Base-by-base conservation (phyloP, 1,140 invertebrate genomes). In the Drosophila lacertosa region DNA sequence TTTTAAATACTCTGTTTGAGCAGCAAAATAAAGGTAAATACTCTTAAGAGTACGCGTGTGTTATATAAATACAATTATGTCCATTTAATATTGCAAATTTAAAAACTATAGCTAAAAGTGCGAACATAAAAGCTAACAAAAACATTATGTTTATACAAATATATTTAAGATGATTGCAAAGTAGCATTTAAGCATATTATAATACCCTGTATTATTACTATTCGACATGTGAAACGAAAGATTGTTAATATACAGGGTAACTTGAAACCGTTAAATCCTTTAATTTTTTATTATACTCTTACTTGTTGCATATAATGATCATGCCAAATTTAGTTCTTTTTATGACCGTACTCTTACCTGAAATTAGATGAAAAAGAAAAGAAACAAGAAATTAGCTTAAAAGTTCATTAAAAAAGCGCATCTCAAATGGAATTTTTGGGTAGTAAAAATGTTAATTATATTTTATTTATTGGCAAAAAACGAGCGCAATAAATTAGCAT, bases 281-380 rank as follows among this genome's bases (percentile, higher is more conserved):
- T 7, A 2, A 2, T 29, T 11, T 5, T 16, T 2, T 0, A 33
- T 33, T n/a, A 4, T 35, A 5, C 5, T 44, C 50, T 64, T 54
- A 64, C 60, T 47, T 55, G 51, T 32, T 39, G 29, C 6, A 2
- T 9, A n/a, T 40, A 16, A 50, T 5, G 13, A 47, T 4, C 32
- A 48, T 20, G 51, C 5, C 33, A 9, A 16, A 9, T 32, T 48
- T 24, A 16, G 13, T 45, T 13, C 3, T 9, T 54, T 57, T 40
- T 15, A 45, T 15, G 26, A 20, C 40, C 26, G 10, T 9, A 13
- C 11, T 35, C 57, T 70, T 65, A 70, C 67, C 67, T 70, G 59
- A 35, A 70, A 69, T 40, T 22, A 63, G 5, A 44, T 29, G 7
- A 29, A 29, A 7, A 4, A 48, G n/a, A 48, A 33, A 11, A 24